Conservation (phyloP, 2,797 vertebrate genomes). For the Muraenolepis orangiensis region DNA sequence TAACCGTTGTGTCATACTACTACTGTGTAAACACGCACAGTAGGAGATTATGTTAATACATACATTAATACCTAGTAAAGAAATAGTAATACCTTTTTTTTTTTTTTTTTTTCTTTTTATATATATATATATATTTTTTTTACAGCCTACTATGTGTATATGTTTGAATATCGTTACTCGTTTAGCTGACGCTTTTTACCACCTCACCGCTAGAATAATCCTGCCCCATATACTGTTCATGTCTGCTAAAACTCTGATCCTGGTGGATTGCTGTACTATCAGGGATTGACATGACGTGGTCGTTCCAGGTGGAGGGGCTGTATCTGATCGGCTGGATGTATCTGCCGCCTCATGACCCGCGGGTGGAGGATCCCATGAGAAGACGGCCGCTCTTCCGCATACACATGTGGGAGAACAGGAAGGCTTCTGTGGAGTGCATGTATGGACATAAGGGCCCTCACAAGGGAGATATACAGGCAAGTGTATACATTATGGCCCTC, state of each 20-base stretch:
- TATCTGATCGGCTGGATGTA: constrained; percentile 99
- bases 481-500: too few species aligned
- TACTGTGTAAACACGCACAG: not conserved
- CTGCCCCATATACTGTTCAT: too few species aligned
- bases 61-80: too few species aligned
- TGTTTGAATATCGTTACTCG: not conserved
- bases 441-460: constrained; percentile 98
- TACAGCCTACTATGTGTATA: not conserved
- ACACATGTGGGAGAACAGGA: constrained; percentile 87
- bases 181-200: too few species aligned
- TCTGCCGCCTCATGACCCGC: constrained; percentile 93
- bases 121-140: too few species aligned
- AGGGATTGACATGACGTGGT: too few species aligned
- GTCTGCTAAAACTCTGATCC: not conserved
- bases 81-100: too few species aligned
- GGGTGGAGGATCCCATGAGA: constrained; percentile 95
- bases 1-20: too few species aligned
- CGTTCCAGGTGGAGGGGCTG: constrained; percentile 86
- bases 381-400: constrained; percentile 94
- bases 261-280: not conserved
- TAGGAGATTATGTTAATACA: too few species aligned
- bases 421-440: constrained; percentile 96
- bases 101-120: too few species aligned
- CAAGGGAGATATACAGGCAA: constrained; percentile 93
- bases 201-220: too few species aligned